Base-by-base conservation (phyloP, 2,797 vertebrate species). In the Scleropages formosus region DNA sequence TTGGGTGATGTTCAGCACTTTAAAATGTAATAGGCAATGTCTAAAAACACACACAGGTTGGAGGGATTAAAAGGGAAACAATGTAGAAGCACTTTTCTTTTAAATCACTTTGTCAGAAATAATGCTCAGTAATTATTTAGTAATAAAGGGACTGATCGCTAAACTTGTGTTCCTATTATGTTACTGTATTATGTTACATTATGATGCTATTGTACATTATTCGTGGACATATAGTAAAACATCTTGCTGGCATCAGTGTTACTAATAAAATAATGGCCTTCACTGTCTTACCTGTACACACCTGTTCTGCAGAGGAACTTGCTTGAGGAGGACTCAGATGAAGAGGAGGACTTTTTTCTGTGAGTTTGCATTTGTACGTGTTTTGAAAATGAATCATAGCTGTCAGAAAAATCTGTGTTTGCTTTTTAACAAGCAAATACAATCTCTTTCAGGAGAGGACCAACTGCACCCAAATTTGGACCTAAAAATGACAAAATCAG, bases 311-410 rank as follows among this genome's bases (percentile, higher is more conserved):
- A 99, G 97, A 95, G 97, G 87, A 99, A 98, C 85, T 90, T 99
- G 22, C 84, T 99, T 80, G 97, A 99, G 86, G 97, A 98, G 84
- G 96, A 99, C 87, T 99, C 97, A 0, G 97, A 98, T 88, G 97
- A 99, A 89, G 97, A 98, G 82, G 97, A 99, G 82, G 97, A 99
- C 86, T 99, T 98, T 87, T 99, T 99, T 83, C 86, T 98, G 97
- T 99, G 88, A 95, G 96, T 96, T 63, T 39, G 31, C 31, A 39
- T 39, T 39, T 22, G 20, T 49, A 46, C 18, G 68, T 24, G 31
- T 47, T 47, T 22, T 68, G 44, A 47, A 15, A 68, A 56, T 39
- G 49, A 69, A 59, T 59, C 51, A 39, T 31, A 39, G 12, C 13
- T 22, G 61, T 18, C 12, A 47, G 10, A 20, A 60, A 15, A 56